Base-by-base conservation (phyloP, 2,113 vertebrate genomes). In the Phoxinus phoxinus region DNA sequence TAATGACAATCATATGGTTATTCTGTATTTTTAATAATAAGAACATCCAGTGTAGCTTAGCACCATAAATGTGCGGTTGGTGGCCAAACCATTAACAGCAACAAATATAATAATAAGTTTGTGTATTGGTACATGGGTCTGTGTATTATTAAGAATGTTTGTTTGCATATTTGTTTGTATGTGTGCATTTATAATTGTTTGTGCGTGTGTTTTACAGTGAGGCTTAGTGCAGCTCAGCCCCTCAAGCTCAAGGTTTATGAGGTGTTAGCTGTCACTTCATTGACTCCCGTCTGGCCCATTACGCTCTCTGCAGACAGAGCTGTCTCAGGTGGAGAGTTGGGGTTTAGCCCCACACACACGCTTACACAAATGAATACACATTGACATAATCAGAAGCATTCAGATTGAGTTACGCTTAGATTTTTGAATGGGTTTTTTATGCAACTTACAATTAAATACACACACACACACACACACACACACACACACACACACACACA, bases 191-290 rank as follows among this genome's bases (percentile, higher is more conserved):
- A 3, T 72, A 56, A 58, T 65, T 67, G 30, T 23, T 13, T 56
- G 37, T 44, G 75, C 25, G 58, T 75, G 86, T 91, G 87, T 91
- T 92, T 85, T 80, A 85, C 84, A 80, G 75, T 80, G 46, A 69
- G 84, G 63, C 53, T 69, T 71, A 72, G 63, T 67, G 46, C 35
- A 85, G 76, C 53, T 85, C 76, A 80, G 46, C 32, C 48, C 76
- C 84, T 71, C 53, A 56, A 78, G 44, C 74, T 79, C 46, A 35
- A 58, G 48, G 48, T 85, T 85, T 85, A 80, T 85, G 61, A 85
- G 32, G 84, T 72, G 84, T 80, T 85, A 71, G 84, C 76, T 80
- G 75, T 58, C 76, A 79, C 65, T 85, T 85, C 84, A 85, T 85
- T 80, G 84, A 85, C 84, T 85, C 75, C 75, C 84, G 51, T 30